Percentiles rank a stretch among this genome's conserved stretches.
These are phyloP conservation scores for Phymorhynchus buccinoides DNA, from an alignment of 1,140 invertebrate species.

Conservation along the genomic window DNA sequence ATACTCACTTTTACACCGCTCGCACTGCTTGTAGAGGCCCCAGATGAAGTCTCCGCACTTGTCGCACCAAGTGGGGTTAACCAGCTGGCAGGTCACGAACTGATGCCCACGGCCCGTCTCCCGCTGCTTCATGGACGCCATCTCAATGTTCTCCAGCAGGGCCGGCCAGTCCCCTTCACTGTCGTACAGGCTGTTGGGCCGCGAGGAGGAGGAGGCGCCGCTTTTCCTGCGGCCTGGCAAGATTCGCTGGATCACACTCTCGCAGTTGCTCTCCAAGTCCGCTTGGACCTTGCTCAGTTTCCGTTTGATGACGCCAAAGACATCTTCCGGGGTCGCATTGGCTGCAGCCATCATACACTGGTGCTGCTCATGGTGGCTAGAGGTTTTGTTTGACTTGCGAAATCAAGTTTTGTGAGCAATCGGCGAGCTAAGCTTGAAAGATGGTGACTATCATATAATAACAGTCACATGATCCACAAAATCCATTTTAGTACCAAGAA, in stretches of 20 bases:
- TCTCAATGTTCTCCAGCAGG: slow-evolving; percentile 61
- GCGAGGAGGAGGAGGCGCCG: background rate
- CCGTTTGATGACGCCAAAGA: slow-evolving; percentile 58
- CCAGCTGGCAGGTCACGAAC: slow-evolving; percentile 64
- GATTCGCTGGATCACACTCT: slow-evolving; percentile 59
- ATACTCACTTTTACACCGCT: slow-evolving; percentile 72
- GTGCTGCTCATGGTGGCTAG: slow-evolving; percentile 4
- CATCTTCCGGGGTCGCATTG: slow-evolving; percentile 45
- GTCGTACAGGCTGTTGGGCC: slow-evolving; percentile 40
- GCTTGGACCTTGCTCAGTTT: slow-evolving; percentile 51
- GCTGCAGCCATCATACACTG: slow-evolving; percentile 43
- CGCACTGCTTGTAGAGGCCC: slow-evolving; percentile 74
- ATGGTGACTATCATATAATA: no score
- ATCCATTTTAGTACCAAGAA: no score
- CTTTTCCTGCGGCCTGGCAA: slow-evolving; percentile 51
- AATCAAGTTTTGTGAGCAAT: no score
- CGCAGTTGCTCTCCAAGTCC: slow-evolving; percentile 52
- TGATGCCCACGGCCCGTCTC: slow-evolving; percentile 65
- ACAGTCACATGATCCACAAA: no score
- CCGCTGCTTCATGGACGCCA: slow-evolving; percentile 60
- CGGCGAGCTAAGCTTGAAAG: no score
- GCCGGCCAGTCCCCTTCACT: slow-evolving; percentile 42
- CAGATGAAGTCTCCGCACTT: slow-evolving; percentile 76
- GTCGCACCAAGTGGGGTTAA: slow-evolving; percentile 76
- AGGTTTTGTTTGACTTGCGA: no score